Conservation (phyloP, 2,797 vertebrate genomes). For the Falco berigora region DNA sequence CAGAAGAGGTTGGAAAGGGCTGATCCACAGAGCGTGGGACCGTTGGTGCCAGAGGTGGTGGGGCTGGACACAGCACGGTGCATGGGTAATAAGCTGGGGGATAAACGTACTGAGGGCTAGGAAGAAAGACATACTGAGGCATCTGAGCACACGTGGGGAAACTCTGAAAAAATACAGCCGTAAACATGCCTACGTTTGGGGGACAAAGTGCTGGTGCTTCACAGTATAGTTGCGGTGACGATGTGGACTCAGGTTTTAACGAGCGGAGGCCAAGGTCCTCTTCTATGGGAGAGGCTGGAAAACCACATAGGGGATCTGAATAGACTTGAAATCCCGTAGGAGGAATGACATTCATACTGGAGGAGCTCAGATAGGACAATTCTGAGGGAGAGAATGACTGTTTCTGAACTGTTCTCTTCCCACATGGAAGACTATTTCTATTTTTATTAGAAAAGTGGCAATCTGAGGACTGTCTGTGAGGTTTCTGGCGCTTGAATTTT, state of each 20-base stretch:
- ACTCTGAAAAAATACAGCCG: constrained; percentile 80
- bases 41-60: background rate
- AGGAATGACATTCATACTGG: constrained; percentile 42
- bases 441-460: constrained; percentile 53
- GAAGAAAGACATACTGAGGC: constrained; percentile 35
- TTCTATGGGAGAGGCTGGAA: background rate
- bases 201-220: constrained; percentile 43
- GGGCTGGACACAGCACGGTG: background rate
- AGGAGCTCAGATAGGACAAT: constrained; percentile 63
- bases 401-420: constrained; percentile 9
- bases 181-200: constrained; percentile 66
- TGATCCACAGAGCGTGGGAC: background rate
- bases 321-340: constrained; percentile 56
- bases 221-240: background rate
- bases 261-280: background rate
- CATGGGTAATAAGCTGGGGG: constrained; percentile 1
- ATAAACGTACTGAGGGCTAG: constrained; percentile 45
- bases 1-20: background rate
- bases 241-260: background rate
- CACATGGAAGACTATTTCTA: background rate
- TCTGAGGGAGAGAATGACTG: constrained; percentile 70
- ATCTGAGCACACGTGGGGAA: constrained; percentile 68
- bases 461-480: constrained; percentile 65
- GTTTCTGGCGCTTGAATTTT: constrained; percentile 78
- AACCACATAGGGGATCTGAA: constrained; percentile 37